A percentile compares a stretch with the other conserved stretches of the same genome.
Conservation (phyloP, 2,797 vertebrate species). For the Lagothrix lagotricha region DNA sequence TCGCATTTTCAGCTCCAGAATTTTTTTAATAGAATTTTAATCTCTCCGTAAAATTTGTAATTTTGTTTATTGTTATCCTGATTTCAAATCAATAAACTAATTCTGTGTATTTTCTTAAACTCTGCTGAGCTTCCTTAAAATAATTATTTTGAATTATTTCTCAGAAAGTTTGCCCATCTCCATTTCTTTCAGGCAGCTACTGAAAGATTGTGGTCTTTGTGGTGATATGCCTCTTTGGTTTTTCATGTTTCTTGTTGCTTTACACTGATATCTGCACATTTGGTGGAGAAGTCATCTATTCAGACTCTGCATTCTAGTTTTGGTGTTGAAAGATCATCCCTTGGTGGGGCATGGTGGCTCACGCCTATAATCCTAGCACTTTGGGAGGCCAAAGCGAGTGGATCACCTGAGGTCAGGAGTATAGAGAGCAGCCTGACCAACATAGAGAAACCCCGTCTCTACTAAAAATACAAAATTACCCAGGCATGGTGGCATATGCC, state of each 20-base stretch:
- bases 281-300: background rate
- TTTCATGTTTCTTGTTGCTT: background rate
- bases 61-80: background rate
- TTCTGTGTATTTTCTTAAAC: background rate
- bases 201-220: background rate
- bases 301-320: background rate
- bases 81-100: background rate
- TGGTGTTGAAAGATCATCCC: background rate
- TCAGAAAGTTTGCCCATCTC: background rate
- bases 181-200: background rate
- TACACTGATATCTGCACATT: background rate
- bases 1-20: background rate
- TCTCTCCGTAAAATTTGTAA: background rate
- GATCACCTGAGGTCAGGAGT: no score
- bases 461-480: no score
- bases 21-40: background rate
- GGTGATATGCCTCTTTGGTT: background rate
- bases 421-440: no score
- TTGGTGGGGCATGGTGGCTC: no score
- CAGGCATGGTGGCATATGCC: no score
- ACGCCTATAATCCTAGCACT: no score
- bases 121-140: background rate
- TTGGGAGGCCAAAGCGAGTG: no score
- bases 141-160: background rate
- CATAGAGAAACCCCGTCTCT: no score